These are phyloP conservation scores for Willowsia nigromaculata DNA, from an alignment of 2,888 invertebrate genomes.

Conservation along the genomic window DNA sequence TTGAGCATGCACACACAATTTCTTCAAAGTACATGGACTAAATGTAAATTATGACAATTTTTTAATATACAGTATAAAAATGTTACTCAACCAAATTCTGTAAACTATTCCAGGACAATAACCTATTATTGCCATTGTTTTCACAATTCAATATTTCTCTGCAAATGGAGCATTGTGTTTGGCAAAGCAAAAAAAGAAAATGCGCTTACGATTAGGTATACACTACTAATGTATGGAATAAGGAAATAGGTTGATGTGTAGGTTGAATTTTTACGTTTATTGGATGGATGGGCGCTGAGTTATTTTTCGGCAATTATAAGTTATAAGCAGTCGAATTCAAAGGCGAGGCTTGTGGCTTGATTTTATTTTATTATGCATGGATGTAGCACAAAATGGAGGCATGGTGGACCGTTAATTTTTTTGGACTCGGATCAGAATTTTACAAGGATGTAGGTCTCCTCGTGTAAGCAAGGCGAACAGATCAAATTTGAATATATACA, in stretches of 20 bases:
- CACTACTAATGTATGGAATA: constrained; percentile 6
- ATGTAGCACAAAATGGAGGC: constrained; percentile 40
- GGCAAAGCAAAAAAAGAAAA: neutral
- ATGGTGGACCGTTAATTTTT: constrained; percentile 63
- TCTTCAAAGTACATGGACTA: neutral
- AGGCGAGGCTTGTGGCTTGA: neutral
- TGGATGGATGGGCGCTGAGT: constrained; percentile 1
- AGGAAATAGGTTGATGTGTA: constrained; percentile 2
- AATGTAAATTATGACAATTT: neutral
- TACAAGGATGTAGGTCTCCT: constrained; percentile 62
- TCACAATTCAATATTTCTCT: neutral
- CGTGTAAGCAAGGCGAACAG: constrained; percentile 43
- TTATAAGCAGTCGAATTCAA: neutral
- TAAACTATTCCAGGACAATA: constrained; percentile 48
- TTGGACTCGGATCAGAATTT: constrained; percentile 63
- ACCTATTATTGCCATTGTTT: constrained; percentile 37
- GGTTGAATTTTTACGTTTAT: neutral
- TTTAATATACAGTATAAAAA: neutral
- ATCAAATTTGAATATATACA: constrained; percentile 55
- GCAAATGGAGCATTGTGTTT: constrained; percentile 30
- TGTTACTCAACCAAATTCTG: neutral
- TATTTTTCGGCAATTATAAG: neutral
- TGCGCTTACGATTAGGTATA: too few species aligned
- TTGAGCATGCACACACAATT: neutral
- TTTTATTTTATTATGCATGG: constrained; percentile 49